phyloP scores from a whole-genome alignment of 2,113 vertebrate species.

The Holacanthus passer region DNA sequence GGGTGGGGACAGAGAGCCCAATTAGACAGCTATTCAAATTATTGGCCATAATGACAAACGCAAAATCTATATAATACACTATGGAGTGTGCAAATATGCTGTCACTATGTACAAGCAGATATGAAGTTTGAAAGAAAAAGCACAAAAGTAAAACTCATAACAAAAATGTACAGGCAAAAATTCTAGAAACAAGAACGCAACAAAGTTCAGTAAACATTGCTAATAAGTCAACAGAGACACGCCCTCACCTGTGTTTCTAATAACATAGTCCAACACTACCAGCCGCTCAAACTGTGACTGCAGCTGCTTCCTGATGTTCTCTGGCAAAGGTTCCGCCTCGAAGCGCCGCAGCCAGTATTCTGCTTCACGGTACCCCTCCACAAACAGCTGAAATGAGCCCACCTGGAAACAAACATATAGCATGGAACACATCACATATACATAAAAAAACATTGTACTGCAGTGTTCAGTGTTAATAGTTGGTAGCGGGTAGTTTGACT shows the following conservation, averaged over 20 bases:
- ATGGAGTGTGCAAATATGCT: no score
- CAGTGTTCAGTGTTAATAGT: background rate
- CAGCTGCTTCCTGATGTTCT: conserved; percentile 97
- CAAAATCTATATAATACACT: no score
- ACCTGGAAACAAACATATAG: conserved; percentile 82
- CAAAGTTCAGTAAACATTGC: background rate
- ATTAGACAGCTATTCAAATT: no score
- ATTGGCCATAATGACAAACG: background rate
- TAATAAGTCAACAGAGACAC: conserved; percentile 15
- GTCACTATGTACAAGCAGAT: background rate
- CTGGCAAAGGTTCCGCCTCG: conserved; percentile 95
- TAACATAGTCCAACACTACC: conserved; percentile 96
- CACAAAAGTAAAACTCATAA: background rate
- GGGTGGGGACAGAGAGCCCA: background rate
- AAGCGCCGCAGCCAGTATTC: conserved; percentile 97
- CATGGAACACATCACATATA: background rate
- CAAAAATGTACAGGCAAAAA: background rate
- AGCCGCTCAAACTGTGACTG: conserved; percentile 97
- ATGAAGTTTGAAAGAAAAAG: background rate
- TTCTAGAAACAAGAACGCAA: no score
- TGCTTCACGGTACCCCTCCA: conserved; percentile 95
- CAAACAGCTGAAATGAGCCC: conserved; percentile 97
- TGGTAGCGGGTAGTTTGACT: no score
- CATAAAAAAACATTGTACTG: background rate
- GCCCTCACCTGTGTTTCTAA: conserved; percentile 93